phyloP scores from a whole-genome alignment of 2,113 vertebrate genomes.

The Cyprinodon variegatus region DNA sequence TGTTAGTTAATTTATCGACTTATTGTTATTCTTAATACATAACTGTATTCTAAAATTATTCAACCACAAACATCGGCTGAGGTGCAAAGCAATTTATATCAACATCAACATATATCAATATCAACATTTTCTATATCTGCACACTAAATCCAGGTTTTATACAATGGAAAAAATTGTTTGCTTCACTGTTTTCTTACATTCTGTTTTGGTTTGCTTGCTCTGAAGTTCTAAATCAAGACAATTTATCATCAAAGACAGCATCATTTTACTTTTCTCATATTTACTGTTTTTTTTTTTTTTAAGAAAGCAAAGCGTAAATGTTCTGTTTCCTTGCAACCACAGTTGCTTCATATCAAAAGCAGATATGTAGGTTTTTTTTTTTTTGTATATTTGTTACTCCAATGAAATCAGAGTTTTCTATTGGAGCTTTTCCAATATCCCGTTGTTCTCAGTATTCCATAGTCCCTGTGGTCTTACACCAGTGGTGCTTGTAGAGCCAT shows the following conservation, averaged over 20 bases:
- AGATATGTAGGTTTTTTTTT: neutral
- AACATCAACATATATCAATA: neutral
- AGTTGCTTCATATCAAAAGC: neutral
- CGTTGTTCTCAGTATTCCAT: slow-evolving; percentile 42
- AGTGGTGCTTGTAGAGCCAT: slow-evolving; percentile 52
- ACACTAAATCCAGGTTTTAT: neutral
- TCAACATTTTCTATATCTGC: neutral
- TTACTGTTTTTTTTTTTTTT: neutral
- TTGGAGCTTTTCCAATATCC: slow-evolving; percentile 25
- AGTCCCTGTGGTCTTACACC: slow-evolving; percentile 54
- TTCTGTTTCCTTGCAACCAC: neutral
- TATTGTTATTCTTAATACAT: neutral
- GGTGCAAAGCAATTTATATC: neutral
- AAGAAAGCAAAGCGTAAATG: neutral
- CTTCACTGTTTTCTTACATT: neutral
- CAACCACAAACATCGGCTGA: neutral
- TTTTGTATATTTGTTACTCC: slow-evolving; percentile 12
- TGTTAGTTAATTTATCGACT: neutral
- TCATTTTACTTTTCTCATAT: neutral
- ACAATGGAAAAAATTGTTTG: neutral
- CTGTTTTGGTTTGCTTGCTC: neutral
- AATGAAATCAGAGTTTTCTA: slow-evolving; percentile 13
- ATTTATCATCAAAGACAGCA: neutral
- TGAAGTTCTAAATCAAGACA: neutral
- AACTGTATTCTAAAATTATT: neutral